Evolutionary conservation across 2,113 vertebrate genomes (phyloP).

Genomic region (Herpailurus yagouaroundi): DNA sequence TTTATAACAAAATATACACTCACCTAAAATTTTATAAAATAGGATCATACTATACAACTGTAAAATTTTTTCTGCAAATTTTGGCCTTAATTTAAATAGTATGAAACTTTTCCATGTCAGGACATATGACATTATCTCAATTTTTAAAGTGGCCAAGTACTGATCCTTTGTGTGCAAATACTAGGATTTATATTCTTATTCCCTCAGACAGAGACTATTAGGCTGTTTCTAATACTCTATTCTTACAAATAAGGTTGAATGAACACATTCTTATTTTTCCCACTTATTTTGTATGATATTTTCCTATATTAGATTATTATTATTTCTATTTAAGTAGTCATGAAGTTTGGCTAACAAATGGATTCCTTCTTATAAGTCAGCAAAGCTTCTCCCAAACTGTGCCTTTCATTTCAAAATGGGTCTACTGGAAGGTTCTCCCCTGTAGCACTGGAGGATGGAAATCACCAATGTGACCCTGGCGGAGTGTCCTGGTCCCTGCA

Average conservation of each 20-base stretch:
- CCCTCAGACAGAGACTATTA: neutral
- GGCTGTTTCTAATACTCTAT: neutral
- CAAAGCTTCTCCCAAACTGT: neutral
- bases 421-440: neutral
- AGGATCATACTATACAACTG: neutral
- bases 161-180: neutral
- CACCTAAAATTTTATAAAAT: neutral
- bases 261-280: neutral
- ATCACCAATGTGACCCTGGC: neutral
- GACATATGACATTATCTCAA: neutral
- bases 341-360: neutral
- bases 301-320: neutral
- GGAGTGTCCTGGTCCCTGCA: neutral
- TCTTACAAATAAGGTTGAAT: neutral
- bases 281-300: neutral
- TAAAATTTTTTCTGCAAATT: neutral
- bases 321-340: neutral
- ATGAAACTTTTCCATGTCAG: neutral
- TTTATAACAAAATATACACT: neutral
- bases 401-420: neutral
- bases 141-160: neutral
- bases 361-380: neutral
- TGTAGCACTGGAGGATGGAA: neutral
- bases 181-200: neutral
- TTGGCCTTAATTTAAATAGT: conserved; percentile 1